Percentiles rank a stretch among this genome's conserved stretches.
Evolutionary conservation across 2,888 invertebrate species (phyloP).

Genomic region (Lithophane ornitopus): DNA sequence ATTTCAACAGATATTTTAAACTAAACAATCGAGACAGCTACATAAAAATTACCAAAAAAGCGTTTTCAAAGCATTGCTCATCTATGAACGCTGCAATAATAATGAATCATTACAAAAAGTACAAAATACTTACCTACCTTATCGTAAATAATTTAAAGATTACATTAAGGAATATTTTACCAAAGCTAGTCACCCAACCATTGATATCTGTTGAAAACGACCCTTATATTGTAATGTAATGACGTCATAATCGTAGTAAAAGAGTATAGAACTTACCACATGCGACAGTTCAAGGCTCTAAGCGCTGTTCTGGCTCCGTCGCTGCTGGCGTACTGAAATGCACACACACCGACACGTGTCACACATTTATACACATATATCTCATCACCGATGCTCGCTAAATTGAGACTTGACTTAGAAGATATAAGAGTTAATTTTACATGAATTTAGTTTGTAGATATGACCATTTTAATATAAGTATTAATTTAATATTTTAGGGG

Average conservation of each 20-base stretch:
- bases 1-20: slow-evolving; percentile 22
- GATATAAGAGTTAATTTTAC: not conserved
- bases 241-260: slow-evolving; percentile 18
- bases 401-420: not conserved
- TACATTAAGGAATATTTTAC: too few species aligned
- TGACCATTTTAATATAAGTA: not conserved
- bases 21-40: too few species aligned
- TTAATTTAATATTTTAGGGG: not conserved
- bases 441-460: not conserved
- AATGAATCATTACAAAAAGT: not conserved
- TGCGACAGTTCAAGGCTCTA: slow-evolving; percentile 91
- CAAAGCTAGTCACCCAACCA: not conserved
- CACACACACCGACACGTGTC: slow-evolving; percentile 83
- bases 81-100: not conserved
- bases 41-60: not conserved
- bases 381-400: slow-evolving; percentile 73
- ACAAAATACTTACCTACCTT: too few species aligned
- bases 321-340: slow-evolving; percentile 97
- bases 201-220: slow-evolving; percentile 23
- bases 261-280: slow-evolving; percentile 78
- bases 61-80: not conserved
- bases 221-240: not conserved
- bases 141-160: too few species aligned
- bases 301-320: slow-evolving; percentile 96
- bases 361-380: slow-evolving; percentile 78